Base-by-base conservation (phyloP, 2,888 invertebrate genomes). In the Papilio gigon region DNA sequence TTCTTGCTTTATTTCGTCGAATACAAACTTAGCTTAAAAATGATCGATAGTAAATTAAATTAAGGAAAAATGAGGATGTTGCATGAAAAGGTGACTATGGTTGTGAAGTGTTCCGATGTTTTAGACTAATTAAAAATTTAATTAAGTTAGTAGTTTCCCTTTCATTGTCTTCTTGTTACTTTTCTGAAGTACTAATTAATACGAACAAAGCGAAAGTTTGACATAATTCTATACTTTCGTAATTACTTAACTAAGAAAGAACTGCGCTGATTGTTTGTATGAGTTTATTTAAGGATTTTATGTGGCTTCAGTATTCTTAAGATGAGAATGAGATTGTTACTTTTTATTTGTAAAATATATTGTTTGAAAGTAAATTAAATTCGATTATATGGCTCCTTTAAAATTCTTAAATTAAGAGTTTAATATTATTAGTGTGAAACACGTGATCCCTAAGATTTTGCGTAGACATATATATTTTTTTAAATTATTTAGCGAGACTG, bases 311-410 rank as follows among this genome's bases (percentile, higher is more conserved):
- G 14, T 6, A 25, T 27, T 25, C 25, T 14, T 25, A 44, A 6
- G 6, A 40, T 0, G 14, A 25, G 1, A 22, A 25, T 4, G 25
- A 25, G 12, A 12, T n/a, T n/a, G n/a, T n/a, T 25, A 25, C n/a
- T 40, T 60, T 60, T n/a, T 1, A 22, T 20, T 12, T 3, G 37
- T 17, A 60, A 9, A 27, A 37, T 20, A 14, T 40, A 25, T 8
- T 14, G 8, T 22, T 37, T 40, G 22, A 22, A 60, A 60, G 12
- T 60, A 40, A 25, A 8, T 40, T 37, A 25, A 25, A 22, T 60
- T 60, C 25, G 40, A 25, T 40, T 59, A 0, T 20, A 20, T 59
- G 58, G 35, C 58, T 59, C 37, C 35, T 37, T 12, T 58, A 17
- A 0, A 20, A 1, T 17, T 35, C 2, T 20, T 5, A 37, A 2